phyloP scores from a whole-genome alignment of 2,113 vertebrate species.

The Aegithalos caudatus region DNA sequence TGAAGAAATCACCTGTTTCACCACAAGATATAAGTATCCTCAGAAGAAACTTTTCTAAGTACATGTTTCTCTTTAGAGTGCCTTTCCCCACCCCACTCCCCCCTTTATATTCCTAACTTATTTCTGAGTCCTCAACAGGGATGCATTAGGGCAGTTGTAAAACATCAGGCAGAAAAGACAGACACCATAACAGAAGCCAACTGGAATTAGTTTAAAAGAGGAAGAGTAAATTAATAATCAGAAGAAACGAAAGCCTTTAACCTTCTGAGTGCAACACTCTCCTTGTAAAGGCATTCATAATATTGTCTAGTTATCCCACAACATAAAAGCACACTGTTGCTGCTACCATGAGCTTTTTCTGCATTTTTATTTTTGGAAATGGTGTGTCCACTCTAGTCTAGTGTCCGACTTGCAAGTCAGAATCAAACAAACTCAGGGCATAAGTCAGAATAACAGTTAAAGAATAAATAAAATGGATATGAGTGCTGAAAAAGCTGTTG shows the following conservation, averaged over 20 bases:
- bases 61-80: background rate
- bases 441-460: background rate
- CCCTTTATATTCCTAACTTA: background rate
- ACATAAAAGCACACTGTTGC: background rate
- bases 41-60: background rate
- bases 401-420: background rate
- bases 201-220: background rate
- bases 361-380: background rate
- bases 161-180: background rate
- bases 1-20: background rate
- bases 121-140: background rate
- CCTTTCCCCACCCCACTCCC: accelerated
- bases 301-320: background rate
- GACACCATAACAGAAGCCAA: background rate
- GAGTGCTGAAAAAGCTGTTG: background rate
- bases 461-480: background rate
- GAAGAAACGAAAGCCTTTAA: background rate
- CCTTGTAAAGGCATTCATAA: background rate
- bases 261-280: background rate
- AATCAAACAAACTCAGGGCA: background rate
- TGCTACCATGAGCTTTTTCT: background rate
- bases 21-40: background rate
- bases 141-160: background rate
- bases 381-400: background rate
- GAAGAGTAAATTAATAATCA: background rate